A percentile compares a stretch with the other conserved stretches of the same genome.
These are phyloP conservation scores for Apis laboriosa DNA, from an alignment of 1,140 invertebrate species.

Conservation along the genomic window DNA sequence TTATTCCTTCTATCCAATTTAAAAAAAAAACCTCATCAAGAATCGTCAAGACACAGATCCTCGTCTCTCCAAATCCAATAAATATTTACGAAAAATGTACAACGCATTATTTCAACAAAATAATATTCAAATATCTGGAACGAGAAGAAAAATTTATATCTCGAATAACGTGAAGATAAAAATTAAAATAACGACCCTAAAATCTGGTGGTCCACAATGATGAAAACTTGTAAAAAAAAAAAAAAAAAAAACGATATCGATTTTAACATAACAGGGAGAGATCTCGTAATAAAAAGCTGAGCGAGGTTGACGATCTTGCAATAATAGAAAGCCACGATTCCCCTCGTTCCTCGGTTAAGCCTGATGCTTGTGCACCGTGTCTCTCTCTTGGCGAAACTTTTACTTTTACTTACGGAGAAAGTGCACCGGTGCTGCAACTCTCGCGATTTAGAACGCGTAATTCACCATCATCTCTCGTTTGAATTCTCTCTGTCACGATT, in stretches of 20 bases:
- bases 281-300: conserved; percentile 25
- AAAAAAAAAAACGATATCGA: background rate
- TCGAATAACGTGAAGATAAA: no score
- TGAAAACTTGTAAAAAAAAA: no score
- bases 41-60: no score
- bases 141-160: no score
- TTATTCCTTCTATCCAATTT: no score
- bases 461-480: background rate
- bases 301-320: conserved; percentile 44
- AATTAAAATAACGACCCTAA: no score
- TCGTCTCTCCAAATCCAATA: no score
- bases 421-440: conserved; percentile 51
- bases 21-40: no score
- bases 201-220: no score
- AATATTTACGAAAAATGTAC: no score
- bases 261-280: conserved; percentile 23
- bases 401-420: conserved; percentile 74
- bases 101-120: no score
- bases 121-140: no score
- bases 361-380: conserved; percentile 24
- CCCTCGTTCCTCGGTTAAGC: conserved; percentile 13
- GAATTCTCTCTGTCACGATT: background rate
- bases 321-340: conserved; percentile 50
- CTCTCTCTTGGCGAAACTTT: conserved; percentile 60
- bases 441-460: conserved; percentile 23